Base-by-base conservation (phyloP, 2,797 vertebrate genomes). In the Leontocebus nigricollis region DNA sequence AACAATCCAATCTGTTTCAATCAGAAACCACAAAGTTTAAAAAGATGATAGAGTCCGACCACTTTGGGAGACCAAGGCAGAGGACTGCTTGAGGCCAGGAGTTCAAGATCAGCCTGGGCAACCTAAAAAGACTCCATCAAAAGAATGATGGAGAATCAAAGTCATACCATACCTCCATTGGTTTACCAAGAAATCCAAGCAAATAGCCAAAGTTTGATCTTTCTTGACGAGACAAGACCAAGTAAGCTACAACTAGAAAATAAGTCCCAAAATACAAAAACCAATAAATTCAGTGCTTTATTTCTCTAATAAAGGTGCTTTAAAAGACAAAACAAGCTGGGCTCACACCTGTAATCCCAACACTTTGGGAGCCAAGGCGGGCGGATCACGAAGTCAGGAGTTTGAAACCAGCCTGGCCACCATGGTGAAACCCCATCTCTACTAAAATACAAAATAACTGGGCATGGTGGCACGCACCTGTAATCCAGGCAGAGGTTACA, bases 131-230 rank as follows among this genome's bases (percentile, higher is more conserved):
- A 80, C 77, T n/a, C 10, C n/a, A 22, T 80, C 22, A 33, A 77
- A 52, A 52, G 73, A 52, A 46, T 52, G 33, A 79, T 52, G 7
- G 52, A 86, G 24, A 86, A 27, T 75, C 59, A 89, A 72, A 96
- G 7, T 24, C 19, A 80, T 50, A 75, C 22, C 44, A 50, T 4
- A 84, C 64, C n/a, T 84, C 13, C 33, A 85, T 0, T 86, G 61
- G 81, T 64, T 85, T 64, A 92, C 24, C 86, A 93, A 95, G 73
- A 92, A 94, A 94, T n/a, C 33, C 30, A 67, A n/a, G 55, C 61
- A 94, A 80, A 96, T 24, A 81, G 80, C 24, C 86, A 90, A 96
- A 95, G 50, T 86, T 90, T 75, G 39, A 90, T 30, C 36, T 86
- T 61, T 41, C 2, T 7, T 87, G 59, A 36, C 82, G 90, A 61